Base-by-base conservation (phyloP, 2,797 vertebrate genomes). In the Phoxinus dragarum region DNA sequence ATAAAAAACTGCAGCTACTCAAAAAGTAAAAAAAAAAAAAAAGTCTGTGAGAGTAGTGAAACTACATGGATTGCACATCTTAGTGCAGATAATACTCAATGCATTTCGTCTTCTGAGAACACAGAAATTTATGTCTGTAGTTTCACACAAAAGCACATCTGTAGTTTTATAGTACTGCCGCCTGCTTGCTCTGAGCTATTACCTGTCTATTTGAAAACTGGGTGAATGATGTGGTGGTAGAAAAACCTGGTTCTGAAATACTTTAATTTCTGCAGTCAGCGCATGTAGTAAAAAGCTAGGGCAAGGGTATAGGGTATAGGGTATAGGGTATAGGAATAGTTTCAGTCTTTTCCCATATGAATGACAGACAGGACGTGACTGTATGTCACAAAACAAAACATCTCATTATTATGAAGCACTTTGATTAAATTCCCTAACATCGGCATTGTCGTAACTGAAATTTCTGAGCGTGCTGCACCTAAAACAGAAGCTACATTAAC, bases 401-500 rank as follows among this genome's bases (percentile, higher is more conserved):
- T 14, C 31, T 52, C 34, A 1, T 6, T 21, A 78, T 68, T 66
- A 84, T 27, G 31, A 52, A 54, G 64, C 27, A 69, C 83, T 79
- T 84, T 71, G 27, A 84, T 71, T 44, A 36, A 40, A 49, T 49
- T 74, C 69, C 36, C 77, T 49, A 54, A 80, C 69, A 66, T 73
- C 31, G 23, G 36, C 56, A 80, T 31, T 49, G 69, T 54, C 56
- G 19, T 64, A n/a, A 36, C 12, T 56, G 66, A 21, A 42, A 66
- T 52, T 31, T 44, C 52, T 69, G 47, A 6, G 36, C 11, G 40
- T 12, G 44, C n/a, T 44, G 21, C 56, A 66, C 56, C 44, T 42
- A 40, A 80, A 85, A 85, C 84, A 80, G 84, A 74, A 80, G 84
- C 84, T 74, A 16, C 36, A 38, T 66, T 80, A 85, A 54, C 6